These are phyloP conservation scores for Lerema accius DNA, from an alignment of 1,140 invertebrate species.

Conservation along the genomic window DNA sequence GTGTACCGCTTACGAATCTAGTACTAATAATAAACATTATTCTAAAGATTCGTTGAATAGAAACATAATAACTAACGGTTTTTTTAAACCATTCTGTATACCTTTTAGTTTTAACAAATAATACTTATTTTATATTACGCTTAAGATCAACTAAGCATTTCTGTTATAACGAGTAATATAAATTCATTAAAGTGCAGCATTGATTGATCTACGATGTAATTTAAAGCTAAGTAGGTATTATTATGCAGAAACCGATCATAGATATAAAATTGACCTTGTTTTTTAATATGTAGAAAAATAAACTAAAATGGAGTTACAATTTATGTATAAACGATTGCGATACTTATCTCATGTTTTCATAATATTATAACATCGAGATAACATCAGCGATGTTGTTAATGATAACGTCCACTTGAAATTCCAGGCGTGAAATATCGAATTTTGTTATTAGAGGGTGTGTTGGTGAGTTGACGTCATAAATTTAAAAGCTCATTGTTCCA, in stretches of 20 bases:
- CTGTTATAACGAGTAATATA: too few species aligned
- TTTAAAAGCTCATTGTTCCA: constrained; percentile 76
- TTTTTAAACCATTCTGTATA: neutral
- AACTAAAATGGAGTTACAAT: too few species aligned
- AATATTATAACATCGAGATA: constrained; percentile 11
- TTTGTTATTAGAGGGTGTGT: constrained; percentile 27
- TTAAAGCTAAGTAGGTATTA: too few species aligned
- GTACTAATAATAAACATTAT: constrained; percentile 15
- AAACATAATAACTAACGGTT: neutral
- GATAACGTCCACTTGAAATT: constrained; percentile 7
- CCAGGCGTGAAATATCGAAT: constrained; percentile 18
- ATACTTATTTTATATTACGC: too few species aligned
- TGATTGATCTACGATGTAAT: too few species aligned
- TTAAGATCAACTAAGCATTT: too few species aligned
- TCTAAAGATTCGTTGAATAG: neutral
- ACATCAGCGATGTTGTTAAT: constrained; percentile 16
- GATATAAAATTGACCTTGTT: too few species aligned
- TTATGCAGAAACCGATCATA: too few species aligned
- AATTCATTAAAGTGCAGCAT: too few species aligned
- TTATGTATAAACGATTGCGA: neutral
- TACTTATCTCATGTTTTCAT: constrained; percentile 8
- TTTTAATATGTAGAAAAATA: too few species aligned
- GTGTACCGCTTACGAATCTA: constrained; percentile 28
- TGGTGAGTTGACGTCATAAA: constrained; percentile 57
- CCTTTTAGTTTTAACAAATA: too few species aligned